A percentile compares a stretch with the other conserved stretches of the same genome.
Evolutionary conservation across 2,888 invertebrate genomes (phyloP).

Genomic region (Spicauda simplicius): DNA sequence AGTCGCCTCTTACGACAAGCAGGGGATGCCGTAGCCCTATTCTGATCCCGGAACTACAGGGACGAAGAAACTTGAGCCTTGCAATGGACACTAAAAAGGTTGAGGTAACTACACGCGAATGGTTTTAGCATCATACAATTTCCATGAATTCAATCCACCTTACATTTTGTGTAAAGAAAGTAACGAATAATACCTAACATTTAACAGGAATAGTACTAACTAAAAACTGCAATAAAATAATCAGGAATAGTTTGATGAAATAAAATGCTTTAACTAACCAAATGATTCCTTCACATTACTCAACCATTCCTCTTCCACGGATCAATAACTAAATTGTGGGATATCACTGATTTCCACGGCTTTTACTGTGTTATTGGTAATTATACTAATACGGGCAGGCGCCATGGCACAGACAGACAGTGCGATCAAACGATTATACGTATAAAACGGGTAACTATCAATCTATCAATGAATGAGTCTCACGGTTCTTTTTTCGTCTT

Average conservation of each 20-base stretch:
- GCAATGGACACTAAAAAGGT: too few relatives aligned
- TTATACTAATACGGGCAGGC: slow-evolving; percentile 62
- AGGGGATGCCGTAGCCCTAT: too few relatives aligned
- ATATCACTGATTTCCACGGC: slow-evolving; percentile 57
- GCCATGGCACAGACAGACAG: slow-evolving; percentile 50
- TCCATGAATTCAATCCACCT: too few relatives aligned
- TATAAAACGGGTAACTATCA: neutral
- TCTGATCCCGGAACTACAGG: too few relatives aligned
- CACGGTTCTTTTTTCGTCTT: too few relatives aligned
- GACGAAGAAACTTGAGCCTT: too few relatives aligned
- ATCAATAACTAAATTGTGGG: slow-evolving; percentile 46
- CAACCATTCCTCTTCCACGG: slow-evolving; percentile 11
- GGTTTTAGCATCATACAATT: too few relatives aligned
- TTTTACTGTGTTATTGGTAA: slow-evolving; percentile 48
- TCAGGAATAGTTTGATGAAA: slow-evolving; percentile 7
- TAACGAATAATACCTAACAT: too few relatives aligned
- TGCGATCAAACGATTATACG: slow-evolving; percentile 12
- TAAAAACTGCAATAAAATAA: neutral
- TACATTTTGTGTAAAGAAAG: too few relatives aligned
- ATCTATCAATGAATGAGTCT: neutral
- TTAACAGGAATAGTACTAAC: neutral
- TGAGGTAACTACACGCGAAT: too few relatives aligned
- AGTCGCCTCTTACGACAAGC: too few relatives aligned
- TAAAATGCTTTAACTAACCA: slow-evolving; percentile 23
- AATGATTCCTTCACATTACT: slow-evolving; percentile 11